Conservation (phyloP, 2,888 invertebrate genomes). For the Tenthredo distinguenda region DNA sequence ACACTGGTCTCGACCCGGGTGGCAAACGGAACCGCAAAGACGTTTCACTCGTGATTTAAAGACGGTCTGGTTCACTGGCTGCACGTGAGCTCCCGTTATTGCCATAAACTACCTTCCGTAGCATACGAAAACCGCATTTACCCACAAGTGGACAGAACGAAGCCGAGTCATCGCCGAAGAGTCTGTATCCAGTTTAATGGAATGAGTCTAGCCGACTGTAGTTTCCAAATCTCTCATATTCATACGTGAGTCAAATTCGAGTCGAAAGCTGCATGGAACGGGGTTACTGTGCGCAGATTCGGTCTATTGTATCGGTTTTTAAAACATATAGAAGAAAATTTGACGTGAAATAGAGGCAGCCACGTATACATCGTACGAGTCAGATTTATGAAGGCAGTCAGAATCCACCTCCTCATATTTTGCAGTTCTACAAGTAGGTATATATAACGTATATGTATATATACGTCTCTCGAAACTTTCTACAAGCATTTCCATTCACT, state of each 20-base stretch:
- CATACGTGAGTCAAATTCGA: background rate
- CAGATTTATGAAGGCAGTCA: background rate
- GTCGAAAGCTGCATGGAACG: background rate
- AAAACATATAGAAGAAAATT: background rate
- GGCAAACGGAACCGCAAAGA: slow-evolving; percentile 14
- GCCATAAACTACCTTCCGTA: background rate
- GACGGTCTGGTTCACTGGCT: background rate
- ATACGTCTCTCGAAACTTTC: background rate
- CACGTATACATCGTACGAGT: background rate
- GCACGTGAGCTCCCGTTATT: slow-evolving; percentile 21
- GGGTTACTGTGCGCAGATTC: background rate
- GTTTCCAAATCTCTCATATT: background rate
- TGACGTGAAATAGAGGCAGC: background rate
- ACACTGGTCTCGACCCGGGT: slow-evolving; percentile 27
- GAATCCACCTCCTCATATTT: background rate
- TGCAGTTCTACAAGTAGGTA: background rate
- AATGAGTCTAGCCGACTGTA: background rate
- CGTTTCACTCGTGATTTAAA: slow-evolving; percentile 6
- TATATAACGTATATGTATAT: background rate
- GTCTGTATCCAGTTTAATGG: background rate
- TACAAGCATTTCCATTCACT: background rate
- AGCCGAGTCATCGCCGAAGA: slow-evolving; percentile 6
- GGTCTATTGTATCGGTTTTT: background rate
- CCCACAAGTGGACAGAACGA: background rate
- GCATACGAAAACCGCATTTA: background rate